These are phyloP conservation scores for Lochmaea capreae DNA, from an alignment of 2,888 invertebrate genomes.

Conservation along the genomic window DNA sequence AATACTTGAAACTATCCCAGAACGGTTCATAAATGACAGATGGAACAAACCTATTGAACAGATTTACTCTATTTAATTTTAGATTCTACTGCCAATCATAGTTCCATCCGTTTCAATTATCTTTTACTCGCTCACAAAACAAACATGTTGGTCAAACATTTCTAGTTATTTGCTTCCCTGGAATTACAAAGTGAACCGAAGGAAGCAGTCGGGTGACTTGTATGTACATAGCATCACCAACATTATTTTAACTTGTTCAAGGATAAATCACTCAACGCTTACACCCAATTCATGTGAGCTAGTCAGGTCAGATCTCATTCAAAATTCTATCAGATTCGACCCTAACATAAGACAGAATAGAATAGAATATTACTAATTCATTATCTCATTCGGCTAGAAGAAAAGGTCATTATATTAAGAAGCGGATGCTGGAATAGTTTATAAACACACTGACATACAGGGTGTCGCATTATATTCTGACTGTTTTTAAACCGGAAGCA, in stretches of 20 bases:
- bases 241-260: too few species aligned
- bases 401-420: neutral
- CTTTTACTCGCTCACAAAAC: neutral
- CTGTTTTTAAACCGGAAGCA: too few species aligned
- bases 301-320: neutral
- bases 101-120: neutral
- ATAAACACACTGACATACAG: neutral
- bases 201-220: neutral
- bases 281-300: neutral
- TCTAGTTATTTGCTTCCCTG: neutral
- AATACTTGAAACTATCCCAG: too few species aligned
- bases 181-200: neutral
- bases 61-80: neutral
- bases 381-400: neutral
- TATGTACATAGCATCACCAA: neutral
- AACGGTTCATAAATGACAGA: too few species aligned
- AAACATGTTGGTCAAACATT: neutral
- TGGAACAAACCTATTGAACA: too few species aligned
- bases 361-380: conserved; percentile 9
- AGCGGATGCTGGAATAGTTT: neutral
- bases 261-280: neutral
- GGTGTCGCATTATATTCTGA: too few species aligned
- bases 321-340: conserved; percentile 10
- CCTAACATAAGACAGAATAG: conserved; percentile 10
- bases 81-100: neutral